Evolutionary conservation across 1,140 invertebrate genomes (phyloP), one percentile per base, ranked within the genome.

Genomic region (Lycorma delicatula): DNA sequence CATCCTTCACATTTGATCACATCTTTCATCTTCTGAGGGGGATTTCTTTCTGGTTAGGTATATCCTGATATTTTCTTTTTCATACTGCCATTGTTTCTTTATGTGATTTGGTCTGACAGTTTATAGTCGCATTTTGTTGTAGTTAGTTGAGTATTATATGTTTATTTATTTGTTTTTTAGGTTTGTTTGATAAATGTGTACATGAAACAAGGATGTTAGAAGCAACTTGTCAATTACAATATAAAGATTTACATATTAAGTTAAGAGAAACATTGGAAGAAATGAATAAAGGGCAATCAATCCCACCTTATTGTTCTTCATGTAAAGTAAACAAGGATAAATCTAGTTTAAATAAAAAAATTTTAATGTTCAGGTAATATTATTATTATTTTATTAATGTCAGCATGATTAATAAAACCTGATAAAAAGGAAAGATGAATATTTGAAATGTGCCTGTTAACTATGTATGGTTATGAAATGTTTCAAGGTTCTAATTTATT

Each of bases 141-240:
- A 27, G 31, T 18, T 34, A 23, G 2, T 31, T 46, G 12, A 25
- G 6, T 29, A 23, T 26, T 34, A 16, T 23, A 12, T 20, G 38
- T 18, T 28, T 23, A 1, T 41, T 31, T 27, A 5, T 20, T 44
- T 29, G n/a, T 34, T 59, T 57, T 59, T 9, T 44, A 67, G 66
- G 67, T 36, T 56, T 68, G 23, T 67, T 67, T 59, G 64, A 67
- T 7, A 68, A 68, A 61, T 68, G 66, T 58, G 50, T 58, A 20
- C 63, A 68, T 46, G 63, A 68, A 50, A 50, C 57, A 44, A 34
- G 54, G 16, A 61, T 66, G 61, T 48, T 66, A 27, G 60, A 66
- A 52, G 56, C 61, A 1, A 56, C 59, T 1, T 57, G 56, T 38
- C 47, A 52, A 16, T 52, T 63, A n/a, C 63, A 66, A 31, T 58